Conservation (phyloP, 1,140 invertebrate genomes). For the Aporrectodea caliginosa region DNA sequence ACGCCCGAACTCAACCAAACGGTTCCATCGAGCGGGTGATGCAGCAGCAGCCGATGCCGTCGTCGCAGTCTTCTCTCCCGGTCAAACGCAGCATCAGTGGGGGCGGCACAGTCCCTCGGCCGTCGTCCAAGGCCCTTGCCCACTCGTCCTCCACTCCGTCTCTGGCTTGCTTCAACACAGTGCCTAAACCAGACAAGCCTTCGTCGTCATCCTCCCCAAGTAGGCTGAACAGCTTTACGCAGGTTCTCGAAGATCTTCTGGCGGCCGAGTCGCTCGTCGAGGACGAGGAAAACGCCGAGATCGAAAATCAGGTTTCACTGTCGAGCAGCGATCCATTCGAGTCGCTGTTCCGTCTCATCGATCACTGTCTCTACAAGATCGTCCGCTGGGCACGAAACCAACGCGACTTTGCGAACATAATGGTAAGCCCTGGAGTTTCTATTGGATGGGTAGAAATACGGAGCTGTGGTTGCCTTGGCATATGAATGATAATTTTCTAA, state of each 20-base stretch:
- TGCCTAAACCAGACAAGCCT: conserved; percentile 15
- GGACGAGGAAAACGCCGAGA: conserved; percentile 46
- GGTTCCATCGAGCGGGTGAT: background rate
- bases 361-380: conserved; percentile 92
- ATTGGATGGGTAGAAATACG: too few species aligned
- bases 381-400: conserved; percentile 98
- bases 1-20: conserved; percentile 36
- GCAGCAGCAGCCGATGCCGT: background rate
- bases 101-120: background rate
- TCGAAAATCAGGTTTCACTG: conserved; percentile 30
- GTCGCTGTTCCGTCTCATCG: conserved; percentile 65
- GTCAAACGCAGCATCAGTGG: background rate
- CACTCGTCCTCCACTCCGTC: background rate
- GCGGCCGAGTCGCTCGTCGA: conserved; percentile 50
- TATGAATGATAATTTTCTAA: too few species aligned
- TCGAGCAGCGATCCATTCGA: conserved; percentile 39
- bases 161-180: background rate
- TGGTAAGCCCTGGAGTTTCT: too few species aligned
- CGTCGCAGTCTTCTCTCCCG: background rate
- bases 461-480: too few species aligned
- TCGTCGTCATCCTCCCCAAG: background rate
- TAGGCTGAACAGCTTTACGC: conserved; percentile 10
- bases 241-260: conserved; percentile 49
- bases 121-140: background rate
- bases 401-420: conserved; percentile 89